Conservation (phyloP, 2,888 invertebrate species). For the Drosophila neutralis region DNA sequence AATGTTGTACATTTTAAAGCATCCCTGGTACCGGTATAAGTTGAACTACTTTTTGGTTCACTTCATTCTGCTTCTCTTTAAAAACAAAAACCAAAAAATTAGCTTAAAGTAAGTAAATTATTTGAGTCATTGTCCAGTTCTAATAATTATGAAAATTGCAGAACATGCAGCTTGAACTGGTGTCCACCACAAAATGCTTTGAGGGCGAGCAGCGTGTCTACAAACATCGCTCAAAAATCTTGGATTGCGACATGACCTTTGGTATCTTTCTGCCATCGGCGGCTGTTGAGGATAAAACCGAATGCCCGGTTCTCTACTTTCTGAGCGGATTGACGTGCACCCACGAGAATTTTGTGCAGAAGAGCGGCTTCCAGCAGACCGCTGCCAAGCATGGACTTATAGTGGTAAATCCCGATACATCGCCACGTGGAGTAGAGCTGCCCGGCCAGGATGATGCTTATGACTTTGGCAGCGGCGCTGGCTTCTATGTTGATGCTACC, state of each 20-base stretch:
- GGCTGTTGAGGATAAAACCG: conserved; percentile 82
- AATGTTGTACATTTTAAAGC: background rate
- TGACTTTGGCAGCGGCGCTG: conserved; percentile 98
- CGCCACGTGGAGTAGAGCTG: conserved; percentile 95
- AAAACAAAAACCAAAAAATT: background rate
- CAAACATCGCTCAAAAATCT: conserved; percentile 85
- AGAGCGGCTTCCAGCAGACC: conserved; percentile 96
- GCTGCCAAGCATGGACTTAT: conserved; percentile 94
- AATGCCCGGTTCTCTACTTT: conserved; percentile 94
- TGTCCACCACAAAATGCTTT: conserved; percentile 75
- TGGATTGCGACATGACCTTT: conserved; percentile 97
- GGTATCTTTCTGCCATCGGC: conserved; percentile 95
- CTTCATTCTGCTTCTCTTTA: background rate
- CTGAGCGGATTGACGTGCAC: conserved; percentile 96
- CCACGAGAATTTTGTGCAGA: conserved; percentile 97
- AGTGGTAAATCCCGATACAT: conserved; percentile 97
- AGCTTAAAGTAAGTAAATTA: conserved; percentile 3
- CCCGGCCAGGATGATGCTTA: conserved; percentile 96
- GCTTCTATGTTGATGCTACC: conserved; percentile 97
- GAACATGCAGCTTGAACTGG: conserved; percentile 74
- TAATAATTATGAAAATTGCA: conserved; percentile 9
- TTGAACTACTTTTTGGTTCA: background rate
- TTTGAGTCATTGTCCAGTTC: background rate
- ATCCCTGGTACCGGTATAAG: conserved; percentile 20
- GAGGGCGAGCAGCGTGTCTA: conserved; percentile 83